A percentile compares a stretch with the other conserved stretches of the same genome.
Evolutionary conservation across 2,113 vertebrate genomes (phyloP).

Genomic region (Lycocorax pyrrhopterus): DNA sequence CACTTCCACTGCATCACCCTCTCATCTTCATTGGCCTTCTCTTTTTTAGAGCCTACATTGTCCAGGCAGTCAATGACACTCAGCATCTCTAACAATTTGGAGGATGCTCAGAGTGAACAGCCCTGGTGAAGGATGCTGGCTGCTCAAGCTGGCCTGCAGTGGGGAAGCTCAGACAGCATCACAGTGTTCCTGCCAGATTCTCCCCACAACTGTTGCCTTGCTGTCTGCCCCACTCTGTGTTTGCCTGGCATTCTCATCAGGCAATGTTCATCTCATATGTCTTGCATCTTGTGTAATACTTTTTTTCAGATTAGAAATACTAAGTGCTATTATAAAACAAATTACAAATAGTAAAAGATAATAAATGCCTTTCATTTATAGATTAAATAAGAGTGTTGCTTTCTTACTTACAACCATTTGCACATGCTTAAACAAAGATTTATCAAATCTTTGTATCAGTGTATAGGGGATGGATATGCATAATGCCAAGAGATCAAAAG

Average conservation of each 20-base stretch:
- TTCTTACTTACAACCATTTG: not conserved
- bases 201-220: not conserved
- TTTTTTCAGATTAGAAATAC: not conserved
- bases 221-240: not conserved
- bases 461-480: not conserved
- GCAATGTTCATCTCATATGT: not conserved
- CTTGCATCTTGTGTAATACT: not conserved
- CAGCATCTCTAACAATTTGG: not conserved
- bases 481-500: not conserved
- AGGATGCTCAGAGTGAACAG: not conserved
- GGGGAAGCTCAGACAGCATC: not conserved
- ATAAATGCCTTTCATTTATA: not conserved
- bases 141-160: fast-evolving
- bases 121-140: not conserved
- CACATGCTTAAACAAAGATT: not conserved
- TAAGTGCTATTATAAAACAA: not conserved
- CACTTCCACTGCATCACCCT: not conserved
- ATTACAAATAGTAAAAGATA: not conserved
- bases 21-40: not conserved
- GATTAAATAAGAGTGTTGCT: not conserved
- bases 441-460: not conserved
- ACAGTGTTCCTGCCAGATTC: not conserved
- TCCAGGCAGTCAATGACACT: not conserved
- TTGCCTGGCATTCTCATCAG: not conserved
- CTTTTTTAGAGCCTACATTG: not conserved